A percentile compares a stretch with the other conserved stretches of the same genome.
phyloP scores from a whole-genome alignment of 2,113 vertebrate genomes.

The Donacobius atricapilla region DNA sequence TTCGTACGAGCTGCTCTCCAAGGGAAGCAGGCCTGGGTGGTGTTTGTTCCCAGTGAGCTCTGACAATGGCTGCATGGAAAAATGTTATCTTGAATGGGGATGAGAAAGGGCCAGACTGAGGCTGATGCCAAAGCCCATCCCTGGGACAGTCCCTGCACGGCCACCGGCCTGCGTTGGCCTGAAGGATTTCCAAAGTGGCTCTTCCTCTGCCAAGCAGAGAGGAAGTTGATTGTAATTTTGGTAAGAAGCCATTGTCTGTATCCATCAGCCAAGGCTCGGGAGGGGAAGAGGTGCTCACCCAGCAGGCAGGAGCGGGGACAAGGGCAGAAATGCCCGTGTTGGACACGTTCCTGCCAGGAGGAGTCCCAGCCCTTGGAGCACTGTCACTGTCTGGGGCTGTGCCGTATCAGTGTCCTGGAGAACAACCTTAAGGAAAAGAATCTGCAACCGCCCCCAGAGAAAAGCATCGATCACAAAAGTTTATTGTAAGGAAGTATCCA shows the following conservation, averaged over 20 bases:
- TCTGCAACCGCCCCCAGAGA: fast-evolving
- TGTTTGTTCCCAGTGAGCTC: not conserved
- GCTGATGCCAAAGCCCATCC: not conserved
- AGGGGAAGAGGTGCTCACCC: not conserved
- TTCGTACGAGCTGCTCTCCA: not conserved
- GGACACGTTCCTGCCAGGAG: not conserved
- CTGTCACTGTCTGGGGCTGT: not conserved
- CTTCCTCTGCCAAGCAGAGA: not conserved
- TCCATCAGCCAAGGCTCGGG: not conserved
- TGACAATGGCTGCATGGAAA: not conserved
- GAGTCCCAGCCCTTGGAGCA: not conserved
- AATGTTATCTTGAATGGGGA: not conserved
- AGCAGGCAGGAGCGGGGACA: not conserved
- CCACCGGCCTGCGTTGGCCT: not conserved
- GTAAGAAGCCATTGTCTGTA: not conserved
- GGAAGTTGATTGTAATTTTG: not conserved
- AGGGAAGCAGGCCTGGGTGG: not conserved
- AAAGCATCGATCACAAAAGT: not conserved
- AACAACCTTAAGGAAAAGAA: not conserved
- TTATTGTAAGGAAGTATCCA: not conserved
- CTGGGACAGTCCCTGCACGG: not conserved
- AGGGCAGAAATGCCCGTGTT: not conserved
- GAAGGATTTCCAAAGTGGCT: not conserved
- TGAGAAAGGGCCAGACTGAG: not conserved
- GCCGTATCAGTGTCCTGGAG: not conserved